phyloP scores from a whole-genome alignment of 2,888 invertebrate genomes.

The Lithophane socia region DNA sequence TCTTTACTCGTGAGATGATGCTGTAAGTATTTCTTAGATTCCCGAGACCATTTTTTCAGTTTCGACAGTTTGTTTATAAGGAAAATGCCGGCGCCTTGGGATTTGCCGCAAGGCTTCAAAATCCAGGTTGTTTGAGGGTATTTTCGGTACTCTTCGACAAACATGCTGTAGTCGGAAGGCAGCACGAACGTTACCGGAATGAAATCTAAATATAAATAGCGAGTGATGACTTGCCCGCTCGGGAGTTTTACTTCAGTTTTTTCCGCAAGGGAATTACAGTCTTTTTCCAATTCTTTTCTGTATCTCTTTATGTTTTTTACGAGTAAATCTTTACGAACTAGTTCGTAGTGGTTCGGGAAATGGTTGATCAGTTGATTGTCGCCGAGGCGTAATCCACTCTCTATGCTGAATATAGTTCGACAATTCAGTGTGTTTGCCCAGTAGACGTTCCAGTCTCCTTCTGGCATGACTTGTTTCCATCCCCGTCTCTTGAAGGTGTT shows the following conservation, averaged over 20 bases:
- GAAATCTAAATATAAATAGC: slow-evolving; percentile 96
- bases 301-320: slow-evolving; percentile 99
- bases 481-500: slow-evolving; percentile 75
- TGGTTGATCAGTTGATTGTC: slow-evolving; percentile 98
- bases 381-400: slow-evolving; percentile 82
- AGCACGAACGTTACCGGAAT: slow-evolving; percentile 98
- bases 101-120: slow-evolving; percentile 98
- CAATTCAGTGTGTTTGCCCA: slow-evolving; percentile 98
- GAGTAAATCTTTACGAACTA: slow-evolving; percentile 98
- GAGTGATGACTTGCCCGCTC: slow-evolving; percentile 91
- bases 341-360: slow-evolving; percentile 98
- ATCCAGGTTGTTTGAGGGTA: slow-evolving; percentile 98
- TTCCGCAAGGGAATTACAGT: slow-evolving; percentile 95
- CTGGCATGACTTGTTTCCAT: slow-evolving; percentile 95
- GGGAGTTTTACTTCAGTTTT: slow-evolving; percentile 87
- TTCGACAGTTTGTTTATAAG: slow-evolving; percentile 98
- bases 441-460: slow-evolving; percentile 98
- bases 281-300: slow-evolving; percentile 96
- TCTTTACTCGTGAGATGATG: slow-evolving; percentile 94
- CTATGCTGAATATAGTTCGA: slow-evolving; percentile 94
- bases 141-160: slow-evolving; percentile 98
- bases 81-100: slow-evolving; percentile 97
- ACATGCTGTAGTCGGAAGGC: slow-evolving; percentile 98
- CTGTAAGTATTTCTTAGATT: slow-evolving; percentile 95
- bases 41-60: slow-evolving; percentile 96